A percentile compares a stretch with the other conserved stretches of the same genome.
phyloP scores from a whole-genome alignment of 1,140 invertebrate genomes.

The Asobara japonica region DNA sequence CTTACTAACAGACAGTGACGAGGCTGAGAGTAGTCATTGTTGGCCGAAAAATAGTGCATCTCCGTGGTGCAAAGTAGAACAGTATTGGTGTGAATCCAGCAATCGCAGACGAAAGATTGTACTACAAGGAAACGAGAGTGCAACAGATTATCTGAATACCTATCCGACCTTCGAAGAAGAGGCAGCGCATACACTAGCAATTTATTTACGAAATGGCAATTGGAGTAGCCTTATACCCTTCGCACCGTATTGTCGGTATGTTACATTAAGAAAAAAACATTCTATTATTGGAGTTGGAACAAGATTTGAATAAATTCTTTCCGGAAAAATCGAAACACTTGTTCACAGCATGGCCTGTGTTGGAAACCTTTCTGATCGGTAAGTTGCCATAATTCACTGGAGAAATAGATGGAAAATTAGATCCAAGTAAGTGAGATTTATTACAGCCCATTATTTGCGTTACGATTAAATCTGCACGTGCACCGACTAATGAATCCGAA shows the following conservation, averaged over 20 bases:
- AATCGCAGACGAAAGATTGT: neutral
- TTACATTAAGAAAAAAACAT: too few species aligned
- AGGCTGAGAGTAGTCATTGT: too few species aligned
- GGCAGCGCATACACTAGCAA: neutral
- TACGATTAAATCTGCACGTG: too few species aligned
- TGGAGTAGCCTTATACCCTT: too few species aligned
- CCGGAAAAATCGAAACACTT: neutral
- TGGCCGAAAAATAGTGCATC: conserved; percentile 19
- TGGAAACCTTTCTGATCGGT: too few species aligned
- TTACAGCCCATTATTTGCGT: too few species aligned
- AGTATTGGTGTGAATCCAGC: conserved; percentile 12
- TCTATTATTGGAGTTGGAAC: conserved; percentile 17
- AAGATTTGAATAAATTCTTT: conserved; percentile 15
- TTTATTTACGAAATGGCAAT: neutral
- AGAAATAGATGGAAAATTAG: too few species aligned
- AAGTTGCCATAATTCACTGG: too few species aligned
- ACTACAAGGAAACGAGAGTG: neutral
- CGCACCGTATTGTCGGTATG: neutral
- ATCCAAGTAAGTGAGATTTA: too few species aligned
- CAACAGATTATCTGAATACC: neutral
- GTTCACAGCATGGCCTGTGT: neutral
- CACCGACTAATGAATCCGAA: too few species aligned
- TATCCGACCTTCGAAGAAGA: conserved; percentile 1
- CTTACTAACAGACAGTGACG: too few species aligned
- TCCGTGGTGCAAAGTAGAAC: conserved; percentile 21